Evolutionary conservation across 2,888 invertebrate genomes (phyloP).

Genomic region (Halictus ligatus): DNA sequence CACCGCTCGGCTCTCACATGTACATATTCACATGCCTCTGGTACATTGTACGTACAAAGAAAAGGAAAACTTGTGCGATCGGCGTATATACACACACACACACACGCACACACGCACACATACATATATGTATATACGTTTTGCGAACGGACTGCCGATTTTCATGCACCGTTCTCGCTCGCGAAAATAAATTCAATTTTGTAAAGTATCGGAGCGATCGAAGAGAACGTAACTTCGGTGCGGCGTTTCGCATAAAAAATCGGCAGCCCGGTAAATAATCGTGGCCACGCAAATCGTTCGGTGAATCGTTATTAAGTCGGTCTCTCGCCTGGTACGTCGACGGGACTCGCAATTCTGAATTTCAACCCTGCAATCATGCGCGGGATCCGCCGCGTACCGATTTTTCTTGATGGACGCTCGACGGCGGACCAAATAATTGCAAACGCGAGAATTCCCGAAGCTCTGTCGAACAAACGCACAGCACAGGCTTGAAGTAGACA

Average conservation of each 20-base stretch:
- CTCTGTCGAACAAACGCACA: not conserved
- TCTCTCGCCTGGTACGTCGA: not conserved
- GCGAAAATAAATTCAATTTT: not conserved
- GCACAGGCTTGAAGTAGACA: not conserved
- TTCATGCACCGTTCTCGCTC: not conserved
- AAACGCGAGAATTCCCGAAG: not conserved
- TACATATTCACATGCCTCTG: conserved; percentile 55
- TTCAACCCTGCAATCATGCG: not conserved
- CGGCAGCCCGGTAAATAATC: conserved; percentile 31
- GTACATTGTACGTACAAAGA: conserved; percentile 57
- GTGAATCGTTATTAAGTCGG: not conserved
- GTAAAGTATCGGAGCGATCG: not conserved
- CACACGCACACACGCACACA: conserved; percentile 40
- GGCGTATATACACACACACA: conserved; percentile 53
- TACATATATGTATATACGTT: conserved; percentile 34
- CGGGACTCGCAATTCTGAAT: not conserved
- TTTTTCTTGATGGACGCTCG: not conserved
- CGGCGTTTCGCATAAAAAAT: not conserved
- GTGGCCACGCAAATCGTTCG: not conserved
- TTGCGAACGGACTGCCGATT: not conserved
- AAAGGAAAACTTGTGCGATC: conserved; percentile 68
- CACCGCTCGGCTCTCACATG: conserved; percentile 53
- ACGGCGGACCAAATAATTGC: not conserved
- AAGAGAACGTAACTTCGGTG: not conserved
- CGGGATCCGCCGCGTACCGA: too few species aligned